Conservation (phyloP, 1,140 invertebrate genomes). For the Drosophila tristis region DNA sequence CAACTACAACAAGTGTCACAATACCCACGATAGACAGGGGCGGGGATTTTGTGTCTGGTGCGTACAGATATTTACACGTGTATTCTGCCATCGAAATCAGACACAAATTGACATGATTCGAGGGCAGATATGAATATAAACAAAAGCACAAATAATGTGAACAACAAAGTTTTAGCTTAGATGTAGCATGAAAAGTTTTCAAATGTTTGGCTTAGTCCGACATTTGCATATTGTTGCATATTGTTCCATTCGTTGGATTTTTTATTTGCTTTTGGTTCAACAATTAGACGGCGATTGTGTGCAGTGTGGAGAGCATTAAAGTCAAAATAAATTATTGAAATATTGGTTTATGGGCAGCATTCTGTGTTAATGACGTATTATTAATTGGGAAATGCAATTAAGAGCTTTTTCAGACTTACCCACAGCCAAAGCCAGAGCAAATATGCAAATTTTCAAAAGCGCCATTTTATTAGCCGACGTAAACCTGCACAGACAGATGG, state of each 20-base stretch:
- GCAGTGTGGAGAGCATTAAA: slow-evolving; percentile 34
- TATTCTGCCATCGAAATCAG: slow-evolving; percentile 35
- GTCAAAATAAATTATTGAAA: slow-evolving; percentile 54
- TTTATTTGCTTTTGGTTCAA: slow-evolving; percentile 33
- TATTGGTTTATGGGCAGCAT: slow-evolving; percentile 14
- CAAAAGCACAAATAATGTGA: slow-evolving; percentile 43
- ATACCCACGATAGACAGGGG: slow-evolving; percentile 31
- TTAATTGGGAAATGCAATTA: slow-evolving; percentile 59
- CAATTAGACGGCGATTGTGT: slow-evolving; percentile 63
- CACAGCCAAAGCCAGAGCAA: slow-evolving; percentile 58
- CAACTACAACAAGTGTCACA: slow-evolving; percentile 46
- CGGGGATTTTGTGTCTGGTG: background rate
- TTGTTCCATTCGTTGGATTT: slow-evolving; percentile 3
- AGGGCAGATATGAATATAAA: slow-evolving; percentile 44
- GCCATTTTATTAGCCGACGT: slow-evolving; percentile 68
- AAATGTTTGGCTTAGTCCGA: background rate
- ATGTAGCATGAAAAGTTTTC: background rate
- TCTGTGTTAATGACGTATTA: slow-evolving; percentile 34
- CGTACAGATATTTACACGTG: slow-evolving; percentile 44
- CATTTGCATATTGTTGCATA: slow-evolving; percentile 49
- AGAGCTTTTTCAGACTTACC: slow-evolving; percentile 65
- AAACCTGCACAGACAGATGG: slow-evolving; percentile 61
- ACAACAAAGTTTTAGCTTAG: slow-evolving; percentile 47
- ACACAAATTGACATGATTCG: slow-evolving; percentile 41
- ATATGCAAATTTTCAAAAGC: slow-evolving; percentile 78